These are phyloP conservation scores for Andrena dorsata DNA, from an alignment of 2,888 invertebrate genomes.

Conservation along the genomic window DNA sequence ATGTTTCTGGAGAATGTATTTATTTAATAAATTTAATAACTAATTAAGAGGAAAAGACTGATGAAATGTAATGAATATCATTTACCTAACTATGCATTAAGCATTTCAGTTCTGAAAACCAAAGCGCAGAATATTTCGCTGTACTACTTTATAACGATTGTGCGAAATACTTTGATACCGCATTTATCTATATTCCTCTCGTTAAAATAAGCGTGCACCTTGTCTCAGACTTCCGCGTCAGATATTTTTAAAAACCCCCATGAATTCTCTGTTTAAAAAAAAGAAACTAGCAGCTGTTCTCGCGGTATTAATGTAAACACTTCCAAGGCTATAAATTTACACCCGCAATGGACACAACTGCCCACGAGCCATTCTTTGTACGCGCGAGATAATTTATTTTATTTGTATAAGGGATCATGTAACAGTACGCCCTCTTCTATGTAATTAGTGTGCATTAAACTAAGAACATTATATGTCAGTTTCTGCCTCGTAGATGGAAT, in stretches of 20 bases:
- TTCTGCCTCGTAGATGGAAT: slow-evolving; percentile 22
- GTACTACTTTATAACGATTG: not conserved
- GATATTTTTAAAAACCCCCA: slow-evolving; percentile 30
- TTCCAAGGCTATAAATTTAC: slow-evolving; percentile 19
- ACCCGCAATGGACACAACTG: not conserved
- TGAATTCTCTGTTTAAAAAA: slow-evolving; percentile 10
- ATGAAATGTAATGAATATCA: slow-evolving; percentile 52
- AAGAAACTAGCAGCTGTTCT: slow-evolving; percentile 15
- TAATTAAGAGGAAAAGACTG: slow-evolving; percentile 73
- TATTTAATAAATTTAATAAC: slow-evolving; percentile 82
- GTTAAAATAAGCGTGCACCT: slow-evolving; percentile 27
- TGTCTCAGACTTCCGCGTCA: slow-evolving; percentile 20
- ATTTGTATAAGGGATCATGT: slow-evolving; percentile 5
- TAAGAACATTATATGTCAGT: slow-evolving; percentile 7
- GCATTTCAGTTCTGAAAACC: slow-evolving; percentile 26
- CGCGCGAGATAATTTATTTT: slow-evolving; percentile 8
- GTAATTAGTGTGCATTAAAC: not conserved
- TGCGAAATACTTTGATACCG: not conserved
- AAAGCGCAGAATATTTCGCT: slow-evolving; percentile 13
- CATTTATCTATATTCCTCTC: slow-evolving; percentile 27
- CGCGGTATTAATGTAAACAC: slow-evolving; percentile 25
- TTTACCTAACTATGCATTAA: slow-evolving; percentile 22
- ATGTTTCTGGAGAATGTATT: slow-evolving; percentile 77
- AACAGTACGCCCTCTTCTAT: not conserved
- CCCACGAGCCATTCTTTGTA: slow-evolving; percentile 28